Evolutionary conservation across 2,888 invertebrate genomes (phyloP).

Genomic region (Rhaphigaster nebulosa): DNA sequence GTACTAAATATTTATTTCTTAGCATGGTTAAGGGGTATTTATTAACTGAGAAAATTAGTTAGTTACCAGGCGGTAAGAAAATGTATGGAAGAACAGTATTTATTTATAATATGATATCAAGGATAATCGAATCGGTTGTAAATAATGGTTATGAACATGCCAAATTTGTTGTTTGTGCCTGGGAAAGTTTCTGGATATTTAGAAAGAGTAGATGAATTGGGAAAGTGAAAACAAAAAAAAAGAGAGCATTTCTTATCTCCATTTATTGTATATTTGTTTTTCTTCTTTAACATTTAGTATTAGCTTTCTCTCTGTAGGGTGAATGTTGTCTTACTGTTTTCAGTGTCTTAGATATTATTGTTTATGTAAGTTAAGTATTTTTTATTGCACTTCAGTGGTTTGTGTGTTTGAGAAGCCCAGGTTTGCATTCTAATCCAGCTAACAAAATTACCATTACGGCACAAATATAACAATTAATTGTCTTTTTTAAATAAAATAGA

Average conservation of each 20-base stretch:
- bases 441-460: constrained; percentile 42
- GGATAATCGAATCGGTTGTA: constrained; percentile 15
- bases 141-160: constrained; percentile 1
- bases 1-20: constrained; percentile 58
- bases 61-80: constrained; percentile 60
- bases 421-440: constrained; percentile 55
- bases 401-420: constrained; percentile 56
- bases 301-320: constrained; percentile 51
- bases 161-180: constrained; percentile 48
- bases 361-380: constrained; percentile 46
- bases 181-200: constrained; percentile 15
- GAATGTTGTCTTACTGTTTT: constrained; percentile 54
- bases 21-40: constrained; percentile 60
- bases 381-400: constrained; percentile 51
- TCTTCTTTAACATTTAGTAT: constrained; percentile 37
- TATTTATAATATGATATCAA: constrained; percentile 54
- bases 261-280: constrained; percentile 45
- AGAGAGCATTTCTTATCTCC: constrained; percentile 58
- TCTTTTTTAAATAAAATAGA: background rate
- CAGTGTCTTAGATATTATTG: constrained; percentile 37
- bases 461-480: constrained; percentile 43
- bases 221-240: background rate
- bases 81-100: constrained; percentile 57
- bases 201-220: background rate
- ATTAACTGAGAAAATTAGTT: constrained; percentile 60